Conservation (phyloP, 2,888 invertebrate species). For the Xylophagus ater region DNA sequence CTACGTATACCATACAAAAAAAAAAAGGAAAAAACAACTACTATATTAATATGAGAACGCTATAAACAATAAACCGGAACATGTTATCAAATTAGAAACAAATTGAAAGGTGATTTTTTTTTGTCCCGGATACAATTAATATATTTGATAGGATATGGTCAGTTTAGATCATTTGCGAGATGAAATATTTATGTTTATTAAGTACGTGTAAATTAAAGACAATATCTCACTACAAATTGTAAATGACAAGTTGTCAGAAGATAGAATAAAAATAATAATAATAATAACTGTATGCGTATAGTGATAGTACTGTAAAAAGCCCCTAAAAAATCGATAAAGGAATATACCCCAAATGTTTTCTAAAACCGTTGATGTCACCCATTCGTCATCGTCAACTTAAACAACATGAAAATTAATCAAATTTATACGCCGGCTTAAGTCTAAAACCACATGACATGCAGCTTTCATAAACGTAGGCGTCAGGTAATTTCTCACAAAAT, state of each 20-base stretch:
- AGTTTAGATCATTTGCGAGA: neutral
- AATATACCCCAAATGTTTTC: slow-evolving; percentile 11
- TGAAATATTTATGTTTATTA: too few species aligned
- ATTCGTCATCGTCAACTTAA: slow-evolving; percentile 17
- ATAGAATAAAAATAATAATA: neutral
- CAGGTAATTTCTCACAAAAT: slow-evolving; percentile 18
- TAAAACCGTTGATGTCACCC: slow-evolving; percentile 15
- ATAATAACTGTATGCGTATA: neutral
- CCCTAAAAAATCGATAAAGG: slow-evolving; percentile 9
- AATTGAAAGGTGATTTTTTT: neutral
- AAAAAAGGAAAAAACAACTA: too few species aligned
- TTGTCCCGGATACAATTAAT: neutral
- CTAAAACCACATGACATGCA: slow-evolving; percentile 17
- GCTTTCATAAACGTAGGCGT: slow-evolving; percentile 16
- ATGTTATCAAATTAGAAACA: too few species aligned
- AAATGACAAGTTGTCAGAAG: neutral
- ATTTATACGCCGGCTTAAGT: slow-evolving; percentile 17
- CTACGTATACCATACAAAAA: too few species aligned
- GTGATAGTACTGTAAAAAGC: neutral
- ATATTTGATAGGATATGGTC: neutral
- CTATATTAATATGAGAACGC: too few species aligned
- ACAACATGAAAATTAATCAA: slow-evolving; percentile 17
- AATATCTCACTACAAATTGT: neutral
- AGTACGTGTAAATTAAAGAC: neutral
- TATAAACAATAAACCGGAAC: too few species aligned